Conservation (phyloP, 2,797 vertebrate genomes). For the Arremon aurantiirostris region DNA sequence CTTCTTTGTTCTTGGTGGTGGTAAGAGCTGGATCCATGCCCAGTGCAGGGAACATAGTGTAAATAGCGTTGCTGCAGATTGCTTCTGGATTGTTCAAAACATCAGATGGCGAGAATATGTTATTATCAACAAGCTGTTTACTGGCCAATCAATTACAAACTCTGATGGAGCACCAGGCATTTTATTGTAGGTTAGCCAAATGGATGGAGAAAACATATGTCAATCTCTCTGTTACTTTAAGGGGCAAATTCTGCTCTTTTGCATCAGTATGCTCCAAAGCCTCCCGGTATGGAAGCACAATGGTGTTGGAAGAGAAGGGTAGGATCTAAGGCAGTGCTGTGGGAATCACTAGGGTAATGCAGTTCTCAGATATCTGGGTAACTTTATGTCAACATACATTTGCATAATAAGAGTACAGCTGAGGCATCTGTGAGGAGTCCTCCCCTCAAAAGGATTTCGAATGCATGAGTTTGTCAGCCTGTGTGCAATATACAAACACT, state of each 20-base stretch:
- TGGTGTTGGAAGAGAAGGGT: not conserved
- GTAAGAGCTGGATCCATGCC: conserved; percentile 42
- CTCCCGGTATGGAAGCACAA: not conserved
- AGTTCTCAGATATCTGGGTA: not conserved
- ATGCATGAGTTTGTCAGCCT: not conserved
- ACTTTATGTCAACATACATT: conserved; percentile 24
- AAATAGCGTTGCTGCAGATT: conserved; percentile 44
- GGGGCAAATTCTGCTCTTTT: conserved; percentile 29
- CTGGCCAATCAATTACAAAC: conserved; percentile 37
- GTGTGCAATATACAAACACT: not conserved
- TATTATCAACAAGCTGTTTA: conserved; percentile 59
- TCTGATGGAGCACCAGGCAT: conserved; percentile 40
- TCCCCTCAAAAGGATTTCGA: not conserved
- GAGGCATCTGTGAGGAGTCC: not conserved
- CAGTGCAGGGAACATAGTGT: not conserved
- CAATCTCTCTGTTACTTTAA: conserved; percentile 27
- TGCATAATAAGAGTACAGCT: conserved; percentile 36
- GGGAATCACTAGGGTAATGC: not conserved
- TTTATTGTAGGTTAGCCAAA: conserved; percentile 44
- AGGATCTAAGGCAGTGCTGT: not conserved
- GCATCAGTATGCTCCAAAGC: not conserved
- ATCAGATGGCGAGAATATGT: conserved; percentile 53
- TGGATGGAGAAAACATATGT: conserved; percentile 46
- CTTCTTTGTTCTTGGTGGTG: conserved; percentile 56
- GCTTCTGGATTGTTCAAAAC: conserved; percentile 50